phyloP scores from a whole-genome alignment of 2,888 invertebrate species.

The Heliconius hortense region DNA sequence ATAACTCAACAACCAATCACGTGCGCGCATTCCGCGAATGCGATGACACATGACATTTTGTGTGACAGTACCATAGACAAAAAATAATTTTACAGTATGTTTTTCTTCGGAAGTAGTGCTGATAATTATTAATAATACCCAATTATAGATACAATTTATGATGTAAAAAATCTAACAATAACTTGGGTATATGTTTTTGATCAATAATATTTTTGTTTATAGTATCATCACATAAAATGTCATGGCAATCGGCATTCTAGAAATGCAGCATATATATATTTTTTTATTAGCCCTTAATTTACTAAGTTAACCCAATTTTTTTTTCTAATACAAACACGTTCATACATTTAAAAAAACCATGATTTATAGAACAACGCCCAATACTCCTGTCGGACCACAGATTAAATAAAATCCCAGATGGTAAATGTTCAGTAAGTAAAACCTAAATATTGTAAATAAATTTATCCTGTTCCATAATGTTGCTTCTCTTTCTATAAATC shows the following conservation, averaged over 20 bases:
- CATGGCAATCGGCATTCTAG: constrained; percentile 32
- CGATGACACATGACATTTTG: constrained; percentile 47
- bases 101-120: not conserved
- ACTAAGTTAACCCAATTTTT: constrained; percentile 39
- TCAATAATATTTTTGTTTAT: constrained; percentile 13
- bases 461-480: constrained; percentile 22
- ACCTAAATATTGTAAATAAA: constrained; percentile 6
- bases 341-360: constrained; percentile 40
- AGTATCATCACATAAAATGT: constrained; percentile 28
- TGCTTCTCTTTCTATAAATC: constrained; percentile 51
- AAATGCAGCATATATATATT: constrained; percentile 33
- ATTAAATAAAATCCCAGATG: constrained; percentile 12
- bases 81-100: not conserved
- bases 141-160: not conserved
- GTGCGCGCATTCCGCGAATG: constrained; percentile 56
- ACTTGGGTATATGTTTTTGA: not conserved
- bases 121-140: not conserved
- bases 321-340: constrained; percentile 41
- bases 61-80: constrained; percentile 40
- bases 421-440: not conserved
- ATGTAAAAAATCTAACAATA: not conserved
- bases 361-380: constrained; percentile 43
- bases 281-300: constrained; percentile 41
- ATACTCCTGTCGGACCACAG: constrained; percentile 16
- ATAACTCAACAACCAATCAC: constrained; percentile 78